Evolutionary conservation across 2,888 invertebrate genomes (phyloP), one percentile per base, ranked within the genome.

Genomic region (Drosophila anomalipes): DNA sequence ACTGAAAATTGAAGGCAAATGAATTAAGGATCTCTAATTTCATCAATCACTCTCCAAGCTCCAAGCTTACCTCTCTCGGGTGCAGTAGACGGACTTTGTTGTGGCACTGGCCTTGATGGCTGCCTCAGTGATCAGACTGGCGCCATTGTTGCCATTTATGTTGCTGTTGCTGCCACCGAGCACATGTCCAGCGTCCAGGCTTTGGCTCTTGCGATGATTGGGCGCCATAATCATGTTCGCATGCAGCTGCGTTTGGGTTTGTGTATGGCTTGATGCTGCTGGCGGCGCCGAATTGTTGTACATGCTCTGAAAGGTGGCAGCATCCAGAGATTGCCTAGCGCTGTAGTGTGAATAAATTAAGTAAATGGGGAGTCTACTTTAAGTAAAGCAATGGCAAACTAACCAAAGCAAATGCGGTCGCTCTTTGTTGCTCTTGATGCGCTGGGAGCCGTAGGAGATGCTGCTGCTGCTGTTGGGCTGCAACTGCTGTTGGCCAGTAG

Each of bases 141-240:
- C 26, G 70, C 37, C 26, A 28, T 39, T 74, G 30, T 35, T 75
- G 6, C 33, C 54, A n/a, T 61, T 70, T n/a, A 53, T 63, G 33
- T 56, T 76, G 61, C 60, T 69, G 32, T 72, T 70, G 60, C 49
- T 81, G 52, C 66, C 69, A 52, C 68, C 68, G 22, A 89, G 76
- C 35, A 91, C 91, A 69, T 96, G 94, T 79, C 88, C 90, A 0
- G 97, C 97, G 93, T 97, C 97, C 41, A 97, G 94, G 14, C 97
- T 97, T 91, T 97, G 97, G 19, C 97, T 97, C 94, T 97, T 97
- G 71, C 97, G 95, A 91, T 97, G 97, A 86, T 95, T 89, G 26
- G 87, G 91, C 4, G 76, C 79, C 37, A 91, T 81, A 6, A 88
- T 91, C 88, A 91, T 91, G n/a, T 88, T 88, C 22, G 88, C 74